Base-by-base conservation (phyloP, 23 tunicate genomes). In the Diplosoma virens region DNA sequence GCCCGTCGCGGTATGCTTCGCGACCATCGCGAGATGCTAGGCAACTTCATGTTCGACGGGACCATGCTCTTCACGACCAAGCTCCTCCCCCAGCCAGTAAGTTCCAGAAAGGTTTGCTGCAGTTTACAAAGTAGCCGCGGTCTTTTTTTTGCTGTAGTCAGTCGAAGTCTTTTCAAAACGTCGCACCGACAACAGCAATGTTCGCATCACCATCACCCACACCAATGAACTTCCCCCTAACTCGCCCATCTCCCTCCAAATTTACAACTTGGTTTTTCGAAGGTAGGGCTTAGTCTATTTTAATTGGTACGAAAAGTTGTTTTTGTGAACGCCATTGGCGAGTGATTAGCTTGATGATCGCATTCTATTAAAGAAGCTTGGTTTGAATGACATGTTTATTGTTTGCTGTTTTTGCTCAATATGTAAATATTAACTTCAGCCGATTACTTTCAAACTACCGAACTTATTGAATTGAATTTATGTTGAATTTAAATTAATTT, bases 1-100 rank as follows among this genome's bases (percentile, higher is more conserved):
- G 97, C 92, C 20, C 75, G 97, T n/a, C 82, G 77, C 47, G 97
- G 92, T 29, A 92, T 92, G 97, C 37, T 92, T 0, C 77, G 59
- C n/a, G 87, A 85, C 25, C 97, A 92, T 68, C 47, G 53, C 35
- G 97, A 81, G 22, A 30, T 85, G 69, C 31, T 92, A 20, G 87
- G 87, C 26, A 71, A 76, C 18, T 84, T 74, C 59, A 85, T 92
- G 77, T 92, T 92, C 41, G 91, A 92, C 71, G 97, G 97, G 30
- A 67, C 87, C 0, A 75, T 80, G 92, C 58, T 92, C 77, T 92
- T 82, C 71, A 92, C 91, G 25, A 86, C 78, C 34, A 76, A 48
- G 41, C 67, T 92, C 45, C 84, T 85, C 11, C 74, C 85, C 20
- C 76, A 81, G 79, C 80, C 82, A 36, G 74, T 67, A 23, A 67